phyloP scores from a whole-genome alignment of 2,888 invertebrate genomes.

The Pterostichus niger region DNA sequence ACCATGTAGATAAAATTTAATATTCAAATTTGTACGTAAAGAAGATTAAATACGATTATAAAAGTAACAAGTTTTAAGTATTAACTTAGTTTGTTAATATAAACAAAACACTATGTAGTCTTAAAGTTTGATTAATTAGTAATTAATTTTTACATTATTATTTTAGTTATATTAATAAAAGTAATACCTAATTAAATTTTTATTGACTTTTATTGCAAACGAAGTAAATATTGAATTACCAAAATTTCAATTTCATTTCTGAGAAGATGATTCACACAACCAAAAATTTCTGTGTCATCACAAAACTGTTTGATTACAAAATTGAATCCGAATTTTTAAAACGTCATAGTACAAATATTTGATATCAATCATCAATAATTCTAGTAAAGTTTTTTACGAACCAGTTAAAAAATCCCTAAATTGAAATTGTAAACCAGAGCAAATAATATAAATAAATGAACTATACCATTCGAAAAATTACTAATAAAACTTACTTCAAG shows the following conservation, averaged over 20 bases:
- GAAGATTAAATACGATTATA: no score
- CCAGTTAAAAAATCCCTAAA: background rate
- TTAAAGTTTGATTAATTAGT: no score
- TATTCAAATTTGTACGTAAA: no score
- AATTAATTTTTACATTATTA: background rate
- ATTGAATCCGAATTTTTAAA: constrained; percentile 35
- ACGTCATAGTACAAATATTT: constrained; percentile 27
- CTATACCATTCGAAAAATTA: background rate
- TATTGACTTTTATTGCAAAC: background rate
- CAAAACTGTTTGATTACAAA: constrained; percentile 26
- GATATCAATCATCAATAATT: constrained; percentile 8
- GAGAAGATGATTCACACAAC: no score
- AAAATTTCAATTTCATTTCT: background rate
- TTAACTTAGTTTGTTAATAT: no score
- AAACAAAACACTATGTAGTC: no score
- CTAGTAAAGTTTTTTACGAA: background rate
- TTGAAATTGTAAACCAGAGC: background rate
- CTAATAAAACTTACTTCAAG: background rate
- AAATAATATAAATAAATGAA: constrained; percentile 10
- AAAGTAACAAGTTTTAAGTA: no score
- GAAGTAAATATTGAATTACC: background rate
- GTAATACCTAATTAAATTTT: background rate
- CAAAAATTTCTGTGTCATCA: background rate
- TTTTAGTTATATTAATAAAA: background rate
- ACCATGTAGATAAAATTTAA: no score